Percentiles rank a stretch among this genome's conserved stretches.
Conservation (phyloP, 2,113 vertebrate genomes). For the Aphyosemion australe region DNA sequence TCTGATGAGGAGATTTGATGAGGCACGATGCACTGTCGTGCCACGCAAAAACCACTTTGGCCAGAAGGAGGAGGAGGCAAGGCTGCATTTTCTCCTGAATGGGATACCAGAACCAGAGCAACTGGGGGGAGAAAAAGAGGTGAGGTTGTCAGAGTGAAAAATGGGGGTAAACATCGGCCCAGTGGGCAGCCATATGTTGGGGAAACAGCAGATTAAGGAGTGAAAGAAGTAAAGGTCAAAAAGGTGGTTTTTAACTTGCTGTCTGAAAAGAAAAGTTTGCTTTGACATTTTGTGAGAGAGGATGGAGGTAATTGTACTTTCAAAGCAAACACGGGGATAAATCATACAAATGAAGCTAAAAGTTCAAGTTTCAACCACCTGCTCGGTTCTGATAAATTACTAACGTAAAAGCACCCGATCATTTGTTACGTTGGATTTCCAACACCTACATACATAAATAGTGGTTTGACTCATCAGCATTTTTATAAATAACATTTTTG, state of each 20-base stretch:
- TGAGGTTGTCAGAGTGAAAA: constrained; percentile 76
- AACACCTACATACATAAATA: constrained; percentile 11
- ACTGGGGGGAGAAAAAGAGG: constrained; percentile 30
- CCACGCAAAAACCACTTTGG: constrained; percentile 44
- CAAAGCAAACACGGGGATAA: constrained; percentile 21
- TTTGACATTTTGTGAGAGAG: constrained; percentile 28
- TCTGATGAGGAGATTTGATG: constrained; percentile 27
- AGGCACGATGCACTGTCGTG: constrained; percentile 21
- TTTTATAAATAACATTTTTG: too few species aligned
- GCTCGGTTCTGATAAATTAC: constrained; percentile 25
- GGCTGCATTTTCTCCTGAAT: constrained; percentile 34
- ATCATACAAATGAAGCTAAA: constrained; percentile 24
- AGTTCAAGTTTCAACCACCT: constrained; percentile 42
- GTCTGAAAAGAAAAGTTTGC: constrained; percentile 43
- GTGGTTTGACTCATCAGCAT: constrained; percentile 6
- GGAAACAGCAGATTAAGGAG: constrained; percentile 58
- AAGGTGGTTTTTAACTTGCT: constrained; percentile 48
- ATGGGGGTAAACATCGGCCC: constrained; percentile 65
- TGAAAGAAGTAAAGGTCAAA: constrained; percentile 62
- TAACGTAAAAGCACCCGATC: neutral
- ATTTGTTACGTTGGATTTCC: constrained; percentile 23
- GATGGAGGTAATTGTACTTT: constrained; percentile 30
- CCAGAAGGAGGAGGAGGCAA: constrained; percentile 20
- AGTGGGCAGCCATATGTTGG: constrained; percentile 71
- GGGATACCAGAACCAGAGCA: constrained; percentile 30